Evolutionary conservation across 2,113 vertebrate genomes (phyloP), one percentile per base, ranked within the genome.

Genomic region (Leptobrachium ailaonicum): DNA sequence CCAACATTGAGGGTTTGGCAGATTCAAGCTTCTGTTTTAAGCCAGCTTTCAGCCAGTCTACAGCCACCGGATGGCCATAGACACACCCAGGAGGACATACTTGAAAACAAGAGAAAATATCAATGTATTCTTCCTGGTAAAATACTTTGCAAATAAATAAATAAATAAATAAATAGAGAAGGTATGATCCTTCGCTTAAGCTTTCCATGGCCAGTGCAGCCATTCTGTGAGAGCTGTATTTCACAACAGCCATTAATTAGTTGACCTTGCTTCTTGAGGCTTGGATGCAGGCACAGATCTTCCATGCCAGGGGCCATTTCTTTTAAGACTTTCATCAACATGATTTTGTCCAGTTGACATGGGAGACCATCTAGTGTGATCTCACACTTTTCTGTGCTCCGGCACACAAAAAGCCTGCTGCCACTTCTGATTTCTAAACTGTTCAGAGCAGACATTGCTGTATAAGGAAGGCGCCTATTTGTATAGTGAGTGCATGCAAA

Each of bases 191-290:
- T 97, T 96, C 92, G 47, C 88, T 81, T 2, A 98, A 86, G 2
- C 82, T 72, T 71, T 95, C 98, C 89, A 97, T 98, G 63, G 96
- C 97, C 92, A 95, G 91, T 2, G 97, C 94, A 0, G 97, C 97
- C 0, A 91, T 77, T 0, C 88, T 82, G 71, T 98, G 97, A 0
- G 95, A 93, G 2, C 70, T 83, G 86, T 97, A 99, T 5, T 87
- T 89, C 2, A 97, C 88, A 11, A 95, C 50, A 0, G 96, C 97
- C 0, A 91, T 84, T 64, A 87, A 84, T 0, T 86, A 67, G 1
- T 45, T 2, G 45, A 66, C 0, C 66, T 0, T 82, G 84, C 0
- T 71, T 87, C 0, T 47, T 50, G 0, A 89, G 92, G 74, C 89
- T 91, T 1, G 87, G 0, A 1, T 91, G 87, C 45, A 99, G 84